Evolutionary conservation across 2,797 vertebrate species (phyloP), one percentile per base, ranked within the genome.

Genomic region (Phylloscopus collybita): DNA sequence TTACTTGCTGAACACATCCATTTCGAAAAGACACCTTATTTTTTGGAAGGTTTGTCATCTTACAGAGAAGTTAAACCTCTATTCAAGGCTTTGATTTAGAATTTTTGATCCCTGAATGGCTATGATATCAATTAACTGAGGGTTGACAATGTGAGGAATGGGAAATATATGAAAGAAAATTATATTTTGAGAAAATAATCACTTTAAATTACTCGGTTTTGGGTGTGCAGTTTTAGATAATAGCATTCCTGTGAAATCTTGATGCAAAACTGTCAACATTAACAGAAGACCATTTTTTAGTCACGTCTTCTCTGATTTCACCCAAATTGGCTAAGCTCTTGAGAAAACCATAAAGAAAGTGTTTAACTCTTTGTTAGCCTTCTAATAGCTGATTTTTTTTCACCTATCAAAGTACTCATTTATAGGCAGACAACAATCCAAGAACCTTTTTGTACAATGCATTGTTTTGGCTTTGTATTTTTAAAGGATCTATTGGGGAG

Each of bases 281-380:
- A 85, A 50, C 32, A 89, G 60, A 88, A 67, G 27, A 53, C n/a
- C 21, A 16, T 76, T 89, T 85, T 89, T 85, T n/a, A 91, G 44
- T 90, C 72, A 56, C 3, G 50, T 76, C 45, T 8, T 65, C 23
- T 71, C 57, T 3, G 11, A 71, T 91, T 94, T 88, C 61, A 92
- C 45, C 32, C 12, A 6, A 60, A 74, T 60, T 56, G 71, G 22
- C 91, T 81, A 86, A 82, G 67, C 18, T 80, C 26, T 91, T 67
- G 29, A 71, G 62, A 89, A 91, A 70, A n/a, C 47, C 29, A 29
- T 72, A 54, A 88, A 42, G 72, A 60, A 78, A 36, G 56, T 59
- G 27, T 86, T 96, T 90, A 94, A 74, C 38, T 84, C 65, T 74
- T 92, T 83, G 42, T 53, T 89, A 79, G 20, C 47, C 25, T 64